phyloP scores from a whole-genome alignment of 1,140 invertebrate species.

The Antheraea pernyi region DNA sequence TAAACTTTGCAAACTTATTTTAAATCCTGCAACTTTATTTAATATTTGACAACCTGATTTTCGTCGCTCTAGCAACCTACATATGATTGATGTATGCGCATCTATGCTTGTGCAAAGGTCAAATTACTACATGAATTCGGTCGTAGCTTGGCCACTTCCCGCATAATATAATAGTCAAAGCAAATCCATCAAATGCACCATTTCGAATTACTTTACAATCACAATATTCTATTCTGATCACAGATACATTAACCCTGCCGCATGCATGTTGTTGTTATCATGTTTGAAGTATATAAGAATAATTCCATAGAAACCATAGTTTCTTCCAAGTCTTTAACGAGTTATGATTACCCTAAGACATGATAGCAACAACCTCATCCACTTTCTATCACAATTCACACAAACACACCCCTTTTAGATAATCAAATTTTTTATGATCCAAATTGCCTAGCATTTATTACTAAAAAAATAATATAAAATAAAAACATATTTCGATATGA shows the following conservation, averaged over 20 bases:
- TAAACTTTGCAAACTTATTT: background rate
- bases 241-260: conserved; percentile 18
- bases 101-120: background rate
- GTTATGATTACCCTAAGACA: background rate
- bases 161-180: background rate
- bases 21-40: background rate
- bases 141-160: background rate
- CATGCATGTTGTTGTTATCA: background rate
- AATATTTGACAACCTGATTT: too few relatives aligned
- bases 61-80: too few relatives aligned
- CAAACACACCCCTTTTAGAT: background rate
- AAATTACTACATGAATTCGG: background rate
- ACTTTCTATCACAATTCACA: background rate
- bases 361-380: background rate
- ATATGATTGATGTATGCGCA: too few relatives aligned
- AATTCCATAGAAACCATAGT: too few relatives aligned
- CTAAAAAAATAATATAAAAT: background rate
- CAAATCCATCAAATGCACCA: background rate
- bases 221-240: conserved; percentile 15
- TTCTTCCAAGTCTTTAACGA: too few relatives aligned
- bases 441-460: background rate
- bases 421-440: background rate
- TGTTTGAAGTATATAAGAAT: background rate
- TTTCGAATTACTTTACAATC: conserved; percentile 10
- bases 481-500: background rate